Evolutionary conservation across 2,888 invertebrate species (phyloP).

Genomic region (Cetonia aurata): DNA sequence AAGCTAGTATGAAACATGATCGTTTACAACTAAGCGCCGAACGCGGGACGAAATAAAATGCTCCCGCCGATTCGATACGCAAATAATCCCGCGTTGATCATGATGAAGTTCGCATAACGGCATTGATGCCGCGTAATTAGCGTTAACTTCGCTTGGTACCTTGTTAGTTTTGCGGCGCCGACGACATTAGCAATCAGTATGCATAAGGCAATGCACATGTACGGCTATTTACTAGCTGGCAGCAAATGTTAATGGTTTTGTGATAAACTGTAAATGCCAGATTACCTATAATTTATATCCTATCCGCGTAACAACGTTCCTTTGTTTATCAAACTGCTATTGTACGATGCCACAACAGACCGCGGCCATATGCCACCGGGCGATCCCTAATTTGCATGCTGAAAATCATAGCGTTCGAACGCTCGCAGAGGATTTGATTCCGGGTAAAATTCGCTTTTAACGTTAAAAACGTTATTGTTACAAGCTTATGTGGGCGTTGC

Average conservation of each 20-base stretch:
- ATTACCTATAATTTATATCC: constrained; percentile 38
- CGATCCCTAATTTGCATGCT: too few species aligned
- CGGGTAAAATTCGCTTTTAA: too few species aligned
- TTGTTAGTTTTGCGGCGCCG: constrained; percentile 31
- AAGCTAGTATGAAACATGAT: not conserved
- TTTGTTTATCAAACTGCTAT: constrained; percentile 33
- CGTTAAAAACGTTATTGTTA: too few species aligned
- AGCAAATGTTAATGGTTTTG: constrained; percentile 41
- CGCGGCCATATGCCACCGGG: too few species aligned
- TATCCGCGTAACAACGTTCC: constrained; percentile 2
- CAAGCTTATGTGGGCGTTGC: too few species aligned
- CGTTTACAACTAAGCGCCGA: constrained; percentile 5
- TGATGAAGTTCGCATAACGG: constrained; percentile 19
- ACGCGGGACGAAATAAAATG: constrained; percentile 10
- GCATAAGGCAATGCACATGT: constrained; percentile 32
- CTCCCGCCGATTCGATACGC: not conserved
- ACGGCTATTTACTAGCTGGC: constrained; percentile 34
- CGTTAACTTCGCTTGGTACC: constrained; percentile 14
- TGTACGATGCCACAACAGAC: too few species aligned
- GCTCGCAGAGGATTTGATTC: too few species aligned
- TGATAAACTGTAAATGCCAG: constrained; percentile 41
- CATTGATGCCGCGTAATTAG: constrained; percentile 1
- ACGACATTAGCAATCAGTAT: constrained; percentile 29
- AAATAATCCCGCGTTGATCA: constrained; percentile 14
- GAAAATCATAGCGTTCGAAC: too few species aligned